Percentiles rank a stretch among this genome's conserved stretches.
These are phyloP conservation scores for Stictonetta naevosa DNA, from an alignment of 2,113 vertebrate genomes.

Conservation along the genomic window DNA sequence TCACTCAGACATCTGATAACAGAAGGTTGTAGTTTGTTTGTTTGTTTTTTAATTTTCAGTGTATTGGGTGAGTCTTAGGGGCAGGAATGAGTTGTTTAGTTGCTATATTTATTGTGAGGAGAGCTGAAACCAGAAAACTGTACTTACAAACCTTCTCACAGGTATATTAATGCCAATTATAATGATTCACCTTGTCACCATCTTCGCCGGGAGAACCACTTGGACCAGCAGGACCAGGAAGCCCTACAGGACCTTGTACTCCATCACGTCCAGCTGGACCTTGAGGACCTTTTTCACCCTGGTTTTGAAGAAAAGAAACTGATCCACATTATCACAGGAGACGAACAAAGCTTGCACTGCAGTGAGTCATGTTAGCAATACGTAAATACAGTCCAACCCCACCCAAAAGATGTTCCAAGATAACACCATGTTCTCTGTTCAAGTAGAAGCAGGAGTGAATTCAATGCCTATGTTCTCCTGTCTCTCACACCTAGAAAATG, in stretches of 20 bases:
- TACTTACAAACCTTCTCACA: background rate
- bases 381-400: background rate
- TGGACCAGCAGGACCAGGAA: constrained; percentile 94
- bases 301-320: constrained; percentile 19
- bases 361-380: background rate
- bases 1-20: background rate
- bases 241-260: constrained; percentile 94
- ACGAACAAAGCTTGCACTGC: background rate
- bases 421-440: background rate
- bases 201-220: constrained; percentile 97
- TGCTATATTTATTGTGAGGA: background rate
- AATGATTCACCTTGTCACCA: constrained; percentile 91
- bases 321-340: background rate
- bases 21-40: background rate
- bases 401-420: background rate
- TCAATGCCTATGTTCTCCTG: background rate
- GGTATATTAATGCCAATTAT: background rate
- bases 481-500: background rate
- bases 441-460: background rate
- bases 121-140: background rate
- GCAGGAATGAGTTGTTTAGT: background rate
- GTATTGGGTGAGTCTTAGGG: background rate
- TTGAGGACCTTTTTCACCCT: constrained; percentile 97
- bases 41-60: background rate
- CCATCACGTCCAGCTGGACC: constrained; percentile 96